phyloP scores from a whole-genome alignment of 2,797 vertebrate genomes.

The Gorsachius magnificus region DNA sequence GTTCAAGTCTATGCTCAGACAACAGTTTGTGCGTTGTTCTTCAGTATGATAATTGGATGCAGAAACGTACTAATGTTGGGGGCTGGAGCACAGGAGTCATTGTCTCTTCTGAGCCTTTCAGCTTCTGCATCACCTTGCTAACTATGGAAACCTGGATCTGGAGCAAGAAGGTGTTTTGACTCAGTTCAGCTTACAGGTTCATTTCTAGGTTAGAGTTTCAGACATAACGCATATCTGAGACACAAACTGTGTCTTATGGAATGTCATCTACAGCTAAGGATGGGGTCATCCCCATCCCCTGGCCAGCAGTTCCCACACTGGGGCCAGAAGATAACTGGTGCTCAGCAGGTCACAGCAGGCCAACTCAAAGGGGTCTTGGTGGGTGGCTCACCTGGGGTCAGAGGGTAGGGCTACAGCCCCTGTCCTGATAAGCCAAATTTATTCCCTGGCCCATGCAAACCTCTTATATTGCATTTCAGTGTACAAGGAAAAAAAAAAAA shows the following conservation, averaged over 20 bases:
- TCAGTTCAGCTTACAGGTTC: neutral
- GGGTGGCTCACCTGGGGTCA: neutral
- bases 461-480: neutral
- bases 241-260: neutral
- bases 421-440: neutral
- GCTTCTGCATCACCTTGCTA: neutral
- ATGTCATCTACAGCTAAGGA: neutral
- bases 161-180: neutral
- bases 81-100: neutral
- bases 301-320: neutral
- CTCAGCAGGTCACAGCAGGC: neutral
- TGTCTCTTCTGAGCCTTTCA: neutral
- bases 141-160: neutral
- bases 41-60: neutral
- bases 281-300: too few species aligned
- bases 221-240: neutral
- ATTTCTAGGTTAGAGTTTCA: neutral
- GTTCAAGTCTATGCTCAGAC: neutral
- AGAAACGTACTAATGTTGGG: neutral
- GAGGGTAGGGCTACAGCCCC: neutral
- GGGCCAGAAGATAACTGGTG: neutral
- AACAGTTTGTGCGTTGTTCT: neutral
- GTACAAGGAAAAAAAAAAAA: neutral
- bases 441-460: neutral
- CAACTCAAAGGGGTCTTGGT: neutral